Evolutionary conservation across 2,888 invertebrate species (phyloP).

Genomic region (Drosophila cognata): DNA sequence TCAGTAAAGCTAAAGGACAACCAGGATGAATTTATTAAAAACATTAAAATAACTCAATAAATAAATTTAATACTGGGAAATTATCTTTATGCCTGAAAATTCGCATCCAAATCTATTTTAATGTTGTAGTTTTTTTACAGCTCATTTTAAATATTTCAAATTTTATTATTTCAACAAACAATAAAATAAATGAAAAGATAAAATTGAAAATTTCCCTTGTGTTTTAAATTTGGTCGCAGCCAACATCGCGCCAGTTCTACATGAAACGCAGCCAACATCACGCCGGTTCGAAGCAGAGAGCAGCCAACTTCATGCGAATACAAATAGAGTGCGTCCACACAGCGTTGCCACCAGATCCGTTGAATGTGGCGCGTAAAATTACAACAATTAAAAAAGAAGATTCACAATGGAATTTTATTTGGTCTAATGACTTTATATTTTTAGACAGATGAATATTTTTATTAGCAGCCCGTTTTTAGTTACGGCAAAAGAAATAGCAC

Average conservation of each 20-base stretch:
- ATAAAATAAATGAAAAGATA: neutral
- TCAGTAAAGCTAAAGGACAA: neutral
- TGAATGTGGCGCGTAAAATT: constrained; percentile 13
- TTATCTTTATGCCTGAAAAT: neutral
- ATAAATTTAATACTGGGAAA: neutral
- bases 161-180: neutral
- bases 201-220: constrained; percentile 14
- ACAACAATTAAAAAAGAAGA: constrained; percentile 3
- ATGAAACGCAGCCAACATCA: constrained; percentile 17
- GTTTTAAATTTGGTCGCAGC: constrained; percentile 21
- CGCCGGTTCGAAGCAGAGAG: neutral
- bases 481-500: constrained; percentile 40
- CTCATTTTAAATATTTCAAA: neutral
- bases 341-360: constrained; percentile 37
- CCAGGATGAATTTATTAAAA: neutral
- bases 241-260: constrained; percentile 7
- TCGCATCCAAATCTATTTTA: neutral
- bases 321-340: neutral
- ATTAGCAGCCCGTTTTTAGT: constrained; percentile 41
- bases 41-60: neutral
- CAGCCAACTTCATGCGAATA: constrained; percentile 28
- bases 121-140: neutral
- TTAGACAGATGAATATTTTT: neutral
- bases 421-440: neutral
- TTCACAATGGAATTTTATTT: neutral